Conservation (phyloP, 2,797 vertebrate genomes). For the Acipenser ruthenus region DNA sequence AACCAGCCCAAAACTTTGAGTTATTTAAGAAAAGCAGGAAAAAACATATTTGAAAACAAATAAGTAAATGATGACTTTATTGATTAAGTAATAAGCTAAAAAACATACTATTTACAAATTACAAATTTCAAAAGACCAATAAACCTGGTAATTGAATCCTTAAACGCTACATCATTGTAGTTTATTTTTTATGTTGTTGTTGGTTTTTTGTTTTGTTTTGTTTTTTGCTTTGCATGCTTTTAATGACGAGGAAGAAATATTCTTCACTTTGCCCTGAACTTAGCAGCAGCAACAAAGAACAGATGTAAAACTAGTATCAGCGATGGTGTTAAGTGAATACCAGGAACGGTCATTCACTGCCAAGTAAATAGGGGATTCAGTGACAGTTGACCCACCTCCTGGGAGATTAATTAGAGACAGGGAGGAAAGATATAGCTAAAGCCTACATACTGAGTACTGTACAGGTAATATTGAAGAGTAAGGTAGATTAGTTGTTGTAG, state of each 20-base stretch:
- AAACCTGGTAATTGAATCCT: too few relatives aligned
- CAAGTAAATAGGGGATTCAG: conserved; percentile 28
- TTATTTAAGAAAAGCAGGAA: too few relatives aligned
- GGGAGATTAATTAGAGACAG: conserved; percentile 38
- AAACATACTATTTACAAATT: too few relatives aligned
- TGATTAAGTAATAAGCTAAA: too few relatives aligned
- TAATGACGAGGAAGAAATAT: conserved; percentile 4
- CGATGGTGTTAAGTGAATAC: conserved; percentile 25
- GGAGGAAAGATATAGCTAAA: conserved; percentile 34
- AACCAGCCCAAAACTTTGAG: too few relatives aligned
- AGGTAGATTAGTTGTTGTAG: conserved; percentile 24
- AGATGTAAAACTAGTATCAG: conserved; percentile 42
- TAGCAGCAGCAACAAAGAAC: conserved; percentile 31
- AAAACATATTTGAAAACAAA: too few relatives aligned
- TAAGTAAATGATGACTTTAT: too few relatives aligned
- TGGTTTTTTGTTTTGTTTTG: too few relatives aligned
- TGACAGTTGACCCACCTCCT: conserved; percentile 32
- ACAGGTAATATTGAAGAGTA: conserved; percentile 21
- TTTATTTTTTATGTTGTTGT: too few relatives aligned
- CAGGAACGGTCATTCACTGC: conserved; percentile 29
- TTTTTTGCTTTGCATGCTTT: not conserved
- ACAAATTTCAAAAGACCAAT: too few relatives aligned
- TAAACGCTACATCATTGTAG: too few relatives aligned
- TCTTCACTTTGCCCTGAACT: conserved; percentile 25
- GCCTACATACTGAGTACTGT: conserved; percentile 19